phyloP scores from a whole-genome alignment of 2,113 vertebrate species.

The Nanger granti region DNA sequence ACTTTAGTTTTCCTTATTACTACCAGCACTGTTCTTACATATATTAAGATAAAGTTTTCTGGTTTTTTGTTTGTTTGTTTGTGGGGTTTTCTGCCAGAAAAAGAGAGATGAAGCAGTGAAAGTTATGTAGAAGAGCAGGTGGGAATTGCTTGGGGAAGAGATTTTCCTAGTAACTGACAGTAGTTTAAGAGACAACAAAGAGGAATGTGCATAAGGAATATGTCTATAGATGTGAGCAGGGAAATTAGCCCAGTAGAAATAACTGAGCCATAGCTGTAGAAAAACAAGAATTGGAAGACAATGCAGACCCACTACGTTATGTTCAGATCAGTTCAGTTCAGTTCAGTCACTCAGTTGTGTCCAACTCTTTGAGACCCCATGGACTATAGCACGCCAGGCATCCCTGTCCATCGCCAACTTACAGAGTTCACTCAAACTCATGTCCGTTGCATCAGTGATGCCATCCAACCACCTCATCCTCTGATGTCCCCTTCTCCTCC shows the following conservation, averaged over 20 bases:
- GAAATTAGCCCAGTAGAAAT: background rate
- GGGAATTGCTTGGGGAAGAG: background rate
- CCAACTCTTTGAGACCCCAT: background rate
- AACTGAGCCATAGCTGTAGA: background rate
- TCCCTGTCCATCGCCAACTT: background rate
- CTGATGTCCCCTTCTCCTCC: background rate
- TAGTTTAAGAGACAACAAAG: background rate
- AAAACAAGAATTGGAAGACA: background rate
- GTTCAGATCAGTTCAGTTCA: background rate
- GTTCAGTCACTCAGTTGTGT: background rate
- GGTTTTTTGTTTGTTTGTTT: background rate
- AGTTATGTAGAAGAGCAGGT: background rate
- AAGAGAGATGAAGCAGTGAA: background rate
- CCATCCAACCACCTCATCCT: background rate
- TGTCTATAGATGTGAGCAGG: background rate
- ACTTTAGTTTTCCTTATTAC: background rate
- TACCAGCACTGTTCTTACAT: background rate
- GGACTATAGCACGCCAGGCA: background rate
- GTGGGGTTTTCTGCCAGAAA: background rate
- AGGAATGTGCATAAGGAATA: background rate
- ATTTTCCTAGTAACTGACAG: background rate
- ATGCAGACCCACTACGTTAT: background rate
- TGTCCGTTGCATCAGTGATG: rapidly evolving
- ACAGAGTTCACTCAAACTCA: background rate
- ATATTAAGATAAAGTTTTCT: background rate